Percentiles rank a stretch among this genome's conserved stretches.
Evolutionary conservation across 2,113 vertebrate genomes (phyloP).

Genomic region (Cacatua alba): DNA sequence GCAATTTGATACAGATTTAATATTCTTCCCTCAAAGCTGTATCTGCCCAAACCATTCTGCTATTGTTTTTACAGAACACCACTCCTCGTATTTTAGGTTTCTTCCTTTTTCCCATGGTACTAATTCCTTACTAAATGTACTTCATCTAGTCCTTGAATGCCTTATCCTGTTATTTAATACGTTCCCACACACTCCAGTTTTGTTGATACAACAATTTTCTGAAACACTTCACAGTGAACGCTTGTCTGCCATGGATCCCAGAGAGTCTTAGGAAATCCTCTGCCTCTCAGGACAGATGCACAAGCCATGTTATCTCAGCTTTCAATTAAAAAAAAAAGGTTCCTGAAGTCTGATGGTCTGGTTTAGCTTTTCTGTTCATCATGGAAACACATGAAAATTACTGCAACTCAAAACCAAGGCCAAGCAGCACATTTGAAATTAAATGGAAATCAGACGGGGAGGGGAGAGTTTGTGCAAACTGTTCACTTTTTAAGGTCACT

Average conservation of each 20-base stretch:
- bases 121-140: not conserved
- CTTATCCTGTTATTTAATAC: not conserved
- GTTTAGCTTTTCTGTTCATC: not conserved
- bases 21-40: not conserved
- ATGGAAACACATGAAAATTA: not conserved
- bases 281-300: not conserved
- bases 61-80: not conserved
- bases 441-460: not conserved
- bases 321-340: not conserved
- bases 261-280: constrained; percentile 66
- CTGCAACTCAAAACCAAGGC: not conserved
- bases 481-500: not conserved
- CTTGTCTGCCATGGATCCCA: constrained; percentile 2
- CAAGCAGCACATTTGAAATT: not conserved
- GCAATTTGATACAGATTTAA: not conserved
- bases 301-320: not conserved
- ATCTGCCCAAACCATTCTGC: not conserved
- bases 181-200: not conserved
- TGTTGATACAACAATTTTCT: constrained; percentile 44
- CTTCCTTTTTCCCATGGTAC: not conserved
- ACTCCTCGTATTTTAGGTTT: not conserved
- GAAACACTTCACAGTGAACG: constrained; percentile 11
- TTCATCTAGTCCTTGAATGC: constrained; percentile 12
- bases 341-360: not conserved
- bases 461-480: not conserved